Base-by-base conservation (phyloP, 2,888 invertebrate genomes). In the Heliconius erato region DNA sequence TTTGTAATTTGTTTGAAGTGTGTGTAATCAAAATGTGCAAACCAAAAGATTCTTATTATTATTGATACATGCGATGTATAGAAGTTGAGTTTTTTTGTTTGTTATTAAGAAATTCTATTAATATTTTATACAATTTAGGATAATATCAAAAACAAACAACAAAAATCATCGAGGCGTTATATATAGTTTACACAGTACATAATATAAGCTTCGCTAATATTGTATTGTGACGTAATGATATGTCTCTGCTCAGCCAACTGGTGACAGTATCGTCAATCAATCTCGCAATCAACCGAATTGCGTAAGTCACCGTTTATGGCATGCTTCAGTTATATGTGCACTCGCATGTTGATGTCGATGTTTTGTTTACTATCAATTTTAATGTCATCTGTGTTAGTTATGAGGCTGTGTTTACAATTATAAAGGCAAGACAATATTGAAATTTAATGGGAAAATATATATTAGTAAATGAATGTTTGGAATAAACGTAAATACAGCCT, bases 261-360 rank as follows among this genome's bases (percentile, higher is more conserved):
- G 98, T 98, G 97, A 98, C 98, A 96, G 98, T 98, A 96, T 98
- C 98, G 94, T 97, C 98, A 96, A 98, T 98, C 97, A 98, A 98
- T 97, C 97, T 98, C 96, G 98, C 98, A 96, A 97, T 98, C 97
- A 98, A 98, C 97, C 97, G 98, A 97, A 98, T 98, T 96, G 98
- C 98, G 98, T 98, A 98, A 98, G 98, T 98, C 96, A 92, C 92
- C 91, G 91, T 87, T 87, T 88, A 87, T 85, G 87, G 88, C 87
- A 88, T 88, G 89, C 87, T 86, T 86, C 85, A 81, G 77, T 85
- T 86, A 77, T 86, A 85, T 86, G 86, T 87, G 88, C 87, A 87
- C 88, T 84, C 90, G 95, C 95, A 95, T 95, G 94, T 88, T 76
- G 32, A 91, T 89, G 86, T 91, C 89, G 87, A 89, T 90, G 90